Evolutionary conservation across 1,140 invertebrate species (phyloP).

Genomic region (Drosophila murphyi): DNA sequence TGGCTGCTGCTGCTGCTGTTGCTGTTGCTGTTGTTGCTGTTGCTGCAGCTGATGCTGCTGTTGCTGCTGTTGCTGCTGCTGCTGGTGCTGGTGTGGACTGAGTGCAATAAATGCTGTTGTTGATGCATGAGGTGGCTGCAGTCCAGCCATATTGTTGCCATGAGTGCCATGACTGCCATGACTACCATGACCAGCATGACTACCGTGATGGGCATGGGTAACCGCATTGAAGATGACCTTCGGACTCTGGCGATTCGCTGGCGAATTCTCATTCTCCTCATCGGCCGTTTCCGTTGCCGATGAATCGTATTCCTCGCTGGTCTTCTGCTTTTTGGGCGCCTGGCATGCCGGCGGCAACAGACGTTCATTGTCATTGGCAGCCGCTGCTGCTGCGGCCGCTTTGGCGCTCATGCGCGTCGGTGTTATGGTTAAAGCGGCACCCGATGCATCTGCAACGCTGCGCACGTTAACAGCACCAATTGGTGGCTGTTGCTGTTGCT

Average conservation of each 20-base stretch:
- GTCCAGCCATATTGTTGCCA: slow-evolving; percentile 59
- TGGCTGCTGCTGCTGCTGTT: slow-evolving; percentile 52
- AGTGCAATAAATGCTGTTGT: slow-evolving; percentile 15
- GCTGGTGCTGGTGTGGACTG: slow-evolving; percentile 6
- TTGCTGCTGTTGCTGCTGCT: slow-evolving; percentile 5
- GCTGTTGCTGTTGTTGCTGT: slow-evolving; percentile 16
- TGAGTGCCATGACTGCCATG: slow-evolving; percentile 35
- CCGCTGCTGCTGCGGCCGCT: slow-evolving; percentile 15
- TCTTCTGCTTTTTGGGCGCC: slow-evolving; percentile 83
- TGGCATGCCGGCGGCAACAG: slow-evolving; percentile 78
- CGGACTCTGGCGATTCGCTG: slow-evolving; percentile 85
- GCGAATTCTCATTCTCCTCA: slow-evolving; percentile 88
- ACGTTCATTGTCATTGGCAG: slow-evolving; percentile 61
- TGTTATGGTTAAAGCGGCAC: slow-evolving; percentile 60
- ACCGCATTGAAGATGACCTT: slow-evolving; percentile 72
- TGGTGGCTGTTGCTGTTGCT: slow-evolving; percentile 21
- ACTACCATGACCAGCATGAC: slow-evolving; percentile 24
- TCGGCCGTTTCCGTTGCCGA: slow-evolving; percentile 95
- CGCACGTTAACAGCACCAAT: slow-evolving; percentile 13
- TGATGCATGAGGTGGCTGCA: slow-evolving; percentile 54
- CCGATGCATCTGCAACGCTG: slow-evolving; percentile 42
- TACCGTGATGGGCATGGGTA: slow-evolving; percentile 41
- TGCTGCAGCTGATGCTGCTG: background rate
- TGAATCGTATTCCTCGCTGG: slow-evolving; percentile 92
- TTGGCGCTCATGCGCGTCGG: slow-evolving; percentile 62